Percentiles rank a stretch among this genome's conserved stretches.
These are phyloP conservation scores for Austrofundulus limnaeus DNA, from an alignment of 2,113 vertebrate genomes.

Conservation along the genomic window DNA sequence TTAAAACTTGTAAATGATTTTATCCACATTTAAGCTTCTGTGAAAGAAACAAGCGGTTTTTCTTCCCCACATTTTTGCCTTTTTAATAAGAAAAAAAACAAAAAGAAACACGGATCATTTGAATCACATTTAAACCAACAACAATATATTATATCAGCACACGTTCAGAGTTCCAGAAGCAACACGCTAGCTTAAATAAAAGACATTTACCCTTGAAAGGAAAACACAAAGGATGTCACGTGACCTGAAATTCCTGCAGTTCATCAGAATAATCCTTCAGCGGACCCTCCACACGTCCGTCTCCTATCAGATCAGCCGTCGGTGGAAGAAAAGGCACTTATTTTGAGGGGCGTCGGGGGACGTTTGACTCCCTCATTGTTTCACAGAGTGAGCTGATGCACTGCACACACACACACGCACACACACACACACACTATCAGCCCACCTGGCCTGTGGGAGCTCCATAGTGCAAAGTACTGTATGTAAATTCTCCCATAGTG, in stretches of 20 bases:
- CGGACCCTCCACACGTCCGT: constrained; percentile 39
- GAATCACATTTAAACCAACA: constrained; percentile 69
- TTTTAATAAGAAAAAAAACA: constrained; percentile 83
- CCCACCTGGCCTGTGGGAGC: constrained; percentile 64
- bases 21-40: too few species aligned
- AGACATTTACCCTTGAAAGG: constrained; percentile 58
- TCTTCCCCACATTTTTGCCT: constrained; percentile 67
- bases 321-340: constrained; percentile 47
- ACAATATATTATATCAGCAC: constrained; percentile 78
- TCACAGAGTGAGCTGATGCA: constrained; percentile 51
- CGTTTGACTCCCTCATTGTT: constrained; percentile 34
- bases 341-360: constrained; percentile 19
- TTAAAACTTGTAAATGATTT: too few species aligned
- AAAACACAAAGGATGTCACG: constrained; percentile 47
- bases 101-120: constrained; percentile 62
- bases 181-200: constrained; percentile 77
- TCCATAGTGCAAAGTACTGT: constrained; percentile 82
- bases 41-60: too few species aligned
- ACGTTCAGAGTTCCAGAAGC: constrained; percentile 68
- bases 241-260: constrained; percentile 72
- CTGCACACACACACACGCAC: constrained; percentile 58
- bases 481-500: constrained; percentile 77
- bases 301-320: constrained; percentile 39
- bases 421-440: constrained; percentile 66
- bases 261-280: constrained; percentile 53